These are phyloP conservation scores for Myotis daubentonii DNA, from an alignment of 2,797 vertebrate species.

Conservation along the genomic window DNA sequence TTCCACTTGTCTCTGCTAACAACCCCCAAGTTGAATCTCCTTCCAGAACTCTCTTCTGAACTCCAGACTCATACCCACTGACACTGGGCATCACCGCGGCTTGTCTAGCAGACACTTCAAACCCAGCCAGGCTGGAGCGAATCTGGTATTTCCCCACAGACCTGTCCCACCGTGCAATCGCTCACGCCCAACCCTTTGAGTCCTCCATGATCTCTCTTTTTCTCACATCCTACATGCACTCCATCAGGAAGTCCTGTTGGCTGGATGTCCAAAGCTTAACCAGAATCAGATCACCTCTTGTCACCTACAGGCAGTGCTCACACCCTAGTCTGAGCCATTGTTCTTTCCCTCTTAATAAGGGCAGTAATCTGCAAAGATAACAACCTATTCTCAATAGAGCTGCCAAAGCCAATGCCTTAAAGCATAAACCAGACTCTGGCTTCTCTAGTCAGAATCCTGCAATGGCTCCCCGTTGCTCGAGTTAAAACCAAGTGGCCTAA, in stretches of 20 bases:
- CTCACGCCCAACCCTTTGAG: neutral
- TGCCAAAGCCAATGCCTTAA: neutral
- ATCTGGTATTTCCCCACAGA: too few relatives aligned
- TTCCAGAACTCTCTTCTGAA: neutral
- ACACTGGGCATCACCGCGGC: neutral
- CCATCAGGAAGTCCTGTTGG: neutral
- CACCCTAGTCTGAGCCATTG: neutral
- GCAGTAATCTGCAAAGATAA: neutral
- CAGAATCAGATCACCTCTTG: neutral
- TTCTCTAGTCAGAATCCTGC: neutral
- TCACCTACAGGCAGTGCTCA: neutral
- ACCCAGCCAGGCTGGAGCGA: neutral
- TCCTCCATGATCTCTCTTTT: neutral
- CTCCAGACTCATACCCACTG: neutral
- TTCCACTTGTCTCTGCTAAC: neutral
- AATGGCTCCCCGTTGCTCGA: fast-evolving
- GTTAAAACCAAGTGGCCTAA: neutral
- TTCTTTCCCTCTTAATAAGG: neutral
- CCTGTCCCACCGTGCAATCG: neutral
- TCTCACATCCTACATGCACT: neutral
- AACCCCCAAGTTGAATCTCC: neutral
- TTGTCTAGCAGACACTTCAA: neutral
- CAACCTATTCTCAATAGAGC: neutral
- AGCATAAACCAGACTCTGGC: neutral
- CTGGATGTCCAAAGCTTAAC: neutral